These are phyloP conservation scores for Hiodon tergisus DNA, from an alignment of 2,113 vertebrate species.

Conservation along the genomic window DNA sequence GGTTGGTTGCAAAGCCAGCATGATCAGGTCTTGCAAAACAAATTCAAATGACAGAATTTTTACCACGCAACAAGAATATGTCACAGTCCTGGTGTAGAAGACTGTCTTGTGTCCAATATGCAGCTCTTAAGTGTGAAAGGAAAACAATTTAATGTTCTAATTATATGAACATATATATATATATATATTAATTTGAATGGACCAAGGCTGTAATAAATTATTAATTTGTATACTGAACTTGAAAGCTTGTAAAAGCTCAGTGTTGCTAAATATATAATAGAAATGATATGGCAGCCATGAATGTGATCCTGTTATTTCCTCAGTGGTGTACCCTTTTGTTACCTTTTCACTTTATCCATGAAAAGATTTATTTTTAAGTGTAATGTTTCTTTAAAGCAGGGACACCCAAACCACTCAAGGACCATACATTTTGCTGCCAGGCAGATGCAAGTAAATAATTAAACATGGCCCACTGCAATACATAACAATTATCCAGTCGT, in stretches of 20 bases:
- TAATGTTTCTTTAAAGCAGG: too few species aligned
- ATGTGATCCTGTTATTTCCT: too few species aligned
- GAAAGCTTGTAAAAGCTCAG: constrained; percentile 44
- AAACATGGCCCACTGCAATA: too few species aligned
- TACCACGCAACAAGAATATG: constrained; percentile 27
- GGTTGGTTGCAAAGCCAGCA: constrained; percentile 12
- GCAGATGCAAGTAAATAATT: too few species aligned
- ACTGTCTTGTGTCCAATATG: constrained; percentile 45
- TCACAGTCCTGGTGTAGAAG: constrained; percentile 40
- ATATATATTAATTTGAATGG: constrained; percentile 15
- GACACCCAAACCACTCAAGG: too few species aligned
- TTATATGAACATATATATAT: too few species aligned
- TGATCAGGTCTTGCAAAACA: neutral
- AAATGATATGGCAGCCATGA: neutral
- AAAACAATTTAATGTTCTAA: constrained; percentile 29
- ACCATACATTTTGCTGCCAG: too few species aligned
- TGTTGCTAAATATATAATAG: constrained; percentile 32
- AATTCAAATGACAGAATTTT: constrained; percentile 40
- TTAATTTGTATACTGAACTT: constrained; percentile 53
- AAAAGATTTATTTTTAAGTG: too few species aligned
- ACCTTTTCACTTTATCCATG: too few species aligned
- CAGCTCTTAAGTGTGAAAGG: constrained; percentile 56
- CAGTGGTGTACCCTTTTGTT: too few species aligned
- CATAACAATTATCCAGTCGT: too few species aligned
- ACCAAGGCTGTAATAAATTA: constrained; percentile 43